Conservation (phyloP, 1,140 invertebrate genomes). For the Dysdera silvatica region DNA sequence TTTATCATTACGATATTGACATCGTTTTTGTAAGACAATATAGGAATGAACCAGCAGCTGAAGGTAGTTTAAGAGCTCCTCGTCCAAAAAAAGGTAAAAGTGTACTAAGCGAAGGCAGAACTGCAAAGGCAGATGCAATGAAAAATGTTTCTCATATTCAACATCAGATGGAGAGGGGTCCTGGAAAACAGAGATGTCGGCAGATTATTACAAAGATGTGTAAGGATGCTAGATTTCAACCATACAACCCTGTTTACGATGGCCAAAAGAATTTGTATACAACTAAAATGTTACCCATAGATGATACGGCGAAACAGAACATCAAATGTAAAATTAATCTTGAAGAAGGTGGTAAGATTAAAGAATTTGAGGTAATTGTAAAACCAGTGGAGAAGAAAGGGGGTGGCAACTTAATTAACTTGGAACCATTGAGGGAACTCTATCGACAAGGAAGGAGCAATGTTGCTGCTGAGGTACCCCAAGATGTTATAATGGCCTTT, state of each 20-base stretch:
- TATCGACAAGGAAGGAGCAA: neutral
- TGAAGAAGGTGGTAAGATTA: neutral
- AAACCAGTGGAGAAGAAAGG: conserved; percentile 11
- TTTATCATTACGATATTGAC: conserved; percentile 23
- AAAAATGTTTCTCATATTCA: neutral
- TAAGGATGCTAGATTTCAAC: neutral
- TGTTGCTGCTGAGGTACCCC: neutral
- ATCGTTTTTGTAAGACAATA: neutral
- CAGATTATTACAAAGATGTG: conserved; percentile 1
- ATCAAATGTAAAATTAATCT: conserved; percentile 1
- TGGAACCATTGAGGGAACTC: neutral
- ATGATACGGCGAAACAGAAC: neutral
- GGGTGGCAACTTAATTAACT: conserved; percentile 6
- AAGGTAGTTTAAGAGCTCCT: no score
- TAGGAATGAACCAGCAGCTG: no score
- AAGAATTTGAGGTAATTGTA: conserved; percentile 6
- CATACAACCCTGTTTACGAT: conserved; percentile 16
- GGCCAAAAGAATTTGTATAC: conserved; percentile 24
- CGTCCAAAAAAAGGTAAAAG: conserved; percentile 12
- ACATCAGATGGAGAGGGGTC: neutral
- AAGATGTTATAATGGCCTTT: conserved; percentile 8
- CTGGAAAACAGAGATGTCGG: conserved; percentile 4
- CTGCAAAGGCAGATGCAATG: neutral
- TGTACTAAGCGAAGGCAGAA: neutral
- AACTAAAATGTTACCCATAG: conserved; percentile 3